Conservation (phyloP, 1,140 invertebrate genomes). For the Eurosta solidaginis region DNA sequence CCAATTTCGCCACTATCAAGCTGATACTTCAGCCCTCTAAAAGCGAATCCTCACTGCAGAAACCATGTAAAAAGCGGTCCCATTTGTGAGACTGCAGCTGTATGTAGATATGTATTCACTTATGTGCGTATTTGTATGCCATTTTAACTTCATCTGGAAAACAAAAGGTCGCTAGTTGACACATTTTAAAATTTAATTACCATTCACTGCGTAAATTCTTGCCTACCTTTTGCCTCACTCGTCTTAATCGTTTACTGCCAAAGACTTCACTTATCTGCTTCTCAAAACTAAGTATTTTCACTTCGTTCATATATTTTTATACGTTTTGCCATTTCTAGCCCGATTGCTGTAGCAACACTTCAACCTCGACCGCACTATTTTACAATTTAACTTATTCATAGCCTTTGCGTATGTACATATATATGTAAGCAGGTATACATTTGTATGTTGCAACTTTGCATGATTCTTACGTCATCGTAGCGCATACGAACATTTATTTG, state of each 20-base stretch:
- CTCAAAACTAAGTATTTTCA: neutral
- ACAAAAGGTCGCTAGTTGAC: neutral
- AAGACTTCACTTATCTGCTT: neutral
- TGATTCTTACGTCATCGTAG: neutral
- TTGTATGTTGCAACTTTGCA: neutral
- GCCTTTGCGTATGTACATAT: too few species aligned
- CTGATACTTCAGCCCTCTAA: too few species aligned
- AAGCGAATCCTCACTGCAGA: neutral
- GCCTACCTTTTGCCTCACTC: neutral
- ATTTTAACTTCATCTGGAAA: too few species aligned
- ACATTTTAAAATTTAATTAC: slow-evolving; percentile 11
- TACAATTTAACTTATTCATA: slow-evolving; percentile 11
- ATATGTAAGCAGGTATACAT: too few species aligned
- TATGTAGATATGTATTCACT: too few species aligned
- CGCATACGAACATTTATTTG: neutral
- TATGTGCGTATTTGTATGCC: too few species aligned
- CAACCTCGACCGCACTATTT: neutral
- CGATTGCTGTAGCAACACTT: neutral
- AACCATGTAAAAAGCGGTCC: neutral
- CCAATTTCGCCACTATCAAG: too few species aligned
- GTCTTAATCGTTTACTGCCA: neutral
- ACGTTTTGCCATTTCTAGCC: neutral
- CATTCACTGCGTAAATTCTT: neutral
- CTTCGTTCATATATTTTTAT: neutral
- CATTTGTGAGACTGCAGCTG: neutral